A percentile compares a stretch with the other conserved stretches of the same genome.
phyloP scores from a whole-genome alignment of 2,888 invertebrate genomes.

The Lepidocyrtoides sp. region DNA sequence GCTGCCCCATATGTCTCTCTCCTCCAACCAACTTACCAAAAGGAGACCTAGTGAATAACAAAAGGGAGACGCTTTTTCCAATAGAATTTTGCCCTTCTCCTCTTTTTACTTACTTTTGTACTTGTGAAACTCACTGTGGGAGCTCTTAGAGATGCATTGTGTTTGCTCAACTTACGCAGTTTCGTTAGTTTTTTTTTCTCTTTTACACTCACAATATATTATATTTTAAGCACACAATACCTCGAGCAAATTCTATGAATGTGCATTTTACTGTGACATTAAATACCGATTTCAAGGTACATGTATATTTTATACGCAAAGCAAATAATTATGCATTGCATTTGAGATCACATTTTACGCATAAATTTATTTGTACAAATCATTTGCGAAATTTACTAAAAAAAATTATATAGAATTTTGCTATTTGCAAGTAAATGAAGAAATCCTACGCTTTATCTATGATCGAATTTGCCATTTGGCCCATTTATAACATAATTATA shows the following conservation, averaged over 20 bases:
- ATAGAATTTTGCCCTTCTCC: constrained; percentile 78
- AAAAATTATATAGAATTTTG: no score
- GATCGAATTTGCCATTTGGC: no score
- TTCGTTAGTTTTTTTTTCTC: neutral
- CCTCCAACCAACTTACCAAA: constrained; percentile 76
- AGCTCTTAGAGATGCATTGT: constrained; percentile 47
- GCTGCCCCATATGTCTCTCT: constrained; percentile 82
- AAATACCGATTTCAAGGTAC: neutral
- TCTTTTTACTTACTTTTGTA: constrained; percentile 65
- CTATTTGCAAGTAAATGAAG: no score
- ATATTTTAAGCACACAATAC: neutral
- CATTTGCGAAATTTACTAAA: no score
- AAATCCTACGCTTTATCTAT: no score
- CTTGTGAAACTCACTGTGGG: constrained; percentile 53
- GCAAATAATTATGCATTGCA: no score
- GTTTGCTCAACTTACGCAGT: constrained; percentile 61
- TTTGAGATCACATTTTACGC: no score
- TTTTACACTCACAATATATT: neutral
- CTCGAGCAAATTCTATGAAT: neutral
- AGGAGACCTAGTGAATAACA: constrained; percentile 75
- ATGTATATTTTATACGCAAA: neutral
- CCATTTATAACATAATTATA: no score
- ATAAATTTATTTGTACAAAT: no score
- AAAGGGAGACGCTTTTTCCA: constrained; percentile 71
- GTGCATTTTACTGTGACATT: neutral